phyloP scores from a whole-genome alignment of 2,797 vertebrate species.

The Triplophysa bombifrons region DNA sequence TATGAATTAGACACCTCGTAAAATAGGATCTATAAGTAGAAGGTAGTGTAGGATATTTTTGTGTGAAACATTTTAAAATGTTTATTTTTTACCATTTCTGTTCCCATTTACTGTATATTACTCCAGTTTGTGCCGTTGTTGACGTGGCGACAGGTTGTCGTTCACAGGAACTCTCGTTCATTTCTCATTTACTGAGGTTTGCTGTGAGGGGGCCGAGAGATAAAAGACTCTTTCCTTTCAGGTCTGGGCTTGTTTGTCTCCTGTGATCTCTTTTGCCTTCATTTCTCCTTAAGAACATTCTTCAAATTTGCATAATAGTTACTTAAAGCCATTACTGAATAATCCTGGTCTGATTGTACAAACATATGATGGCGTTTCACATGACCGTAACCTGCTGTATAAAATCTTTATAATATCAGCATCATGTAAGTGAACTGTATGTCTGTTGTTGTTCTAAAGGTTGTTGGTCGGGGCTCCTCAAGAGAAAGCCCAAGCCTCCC shows the following conservation, averaged over 20 bases:
- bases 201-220: not conserved
- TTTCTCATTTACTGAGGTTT: not conserved
- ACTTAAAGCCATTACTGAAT: not conserved
- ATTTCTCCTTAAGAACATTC: not conserved
- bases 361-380: too few relatives aligned
- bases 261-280: not conserved
- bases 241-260: conserved; percentile 22
- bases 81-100: not conserved
- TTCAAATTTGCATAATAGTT: too few relatives aligned
- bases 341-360: too few relatives aligned
- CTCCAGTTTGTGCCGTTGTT: not conserved
- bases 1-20: too few relatives aligned
- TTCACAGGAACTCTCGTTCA: not conserved
- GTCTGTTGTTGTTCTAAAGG: conserved; percentile 66
- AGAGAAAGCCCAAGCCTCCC: conserved; percentile 71
- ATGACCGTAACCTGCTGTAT: too few relatives aligned
- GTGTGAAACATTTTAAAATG: not conserved
- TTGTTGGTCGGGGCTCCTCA: conserved; percentile 88
- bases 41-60: too few relatives aligned
- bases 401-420: not conserved
- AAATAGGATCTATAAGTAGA: too few relatives aligned
- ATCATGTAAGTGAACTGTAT: conserved; percentile 12
- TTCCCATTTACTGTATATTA: not conserved
- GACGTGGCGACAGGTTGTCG: not conserved
- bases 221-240: conserved; percentile 5